A percentile compares a stretch with the other conserved stretches of the same genome.
These are phyloP conservation scores for Trididemnum clinides DNA, from an alignment of 23 tunicate species.

Conservation along the genomic window DNA sequence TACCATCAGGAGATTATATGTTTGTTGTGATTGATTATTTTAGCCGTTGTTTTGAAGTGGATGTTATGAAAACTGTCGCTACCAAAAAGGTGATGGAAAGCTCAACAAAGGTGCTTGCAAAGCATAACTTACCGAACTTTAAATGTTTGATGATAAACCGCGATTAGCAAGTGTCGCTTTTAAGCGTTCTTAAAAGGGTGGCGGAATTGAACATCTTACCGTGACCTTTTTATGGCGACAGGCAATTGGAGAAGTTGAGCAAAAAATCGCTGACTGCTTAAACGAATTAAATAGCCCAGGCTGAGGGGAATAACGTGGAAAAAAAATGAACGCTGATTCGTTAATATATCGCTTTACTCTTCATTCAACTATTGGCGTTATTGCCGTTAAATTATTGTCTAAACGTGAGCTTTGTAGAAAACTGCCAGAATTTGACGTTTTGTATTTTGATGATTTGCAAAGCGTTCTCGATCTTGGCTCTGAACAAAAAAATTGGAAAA, in stretches of 20 bases:
- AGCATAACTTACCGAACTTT: not conserved
- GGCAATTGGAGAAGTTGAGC: conserved; percentile 49
- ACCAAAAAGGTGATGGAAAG: not conserved
- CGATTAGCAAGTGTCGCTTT: conserved; percentile 32
- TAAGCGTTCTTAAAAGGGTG: not conserved
- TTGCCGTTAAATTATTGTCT: conserved; percentile 1
- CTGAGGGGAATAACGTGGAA: conserved; percentile 5
- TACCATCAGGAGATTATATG: not conserved
- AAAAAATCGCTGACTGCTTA: conserved; percentile 26
- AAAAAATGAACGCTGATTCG: not conserved
- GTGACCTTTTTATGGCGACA: conserved; percentile 33
- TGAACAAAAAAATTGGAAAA: too few species aligned
- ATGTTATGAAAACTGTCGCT: not conserved
- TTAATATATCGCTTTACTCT: conserved; percentile 40
- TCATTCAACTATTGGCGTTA: conserved; percentile 44
- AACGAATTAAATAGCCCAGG: conserved; percentile 22
- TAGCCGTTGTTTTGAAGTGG: conserved; percentile 18
- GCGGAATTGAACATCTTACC: conserved; percentile 19
- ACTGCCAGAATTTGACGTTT: not conserved
- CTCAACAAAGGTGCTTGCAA: not conserved
- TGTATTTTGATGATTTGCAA: not conserved
- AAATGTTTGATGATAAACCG: conserved; percentile 10
- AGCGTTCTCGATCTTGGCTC: too few species aligned
- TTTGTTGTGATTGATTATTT: conserved; percentile 30
- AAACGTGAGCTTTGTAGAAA: not conserved